Evolutionary conservation across 2,888 invertebrate species (phyloP).

Genomic region (Actias luna): DNA sequence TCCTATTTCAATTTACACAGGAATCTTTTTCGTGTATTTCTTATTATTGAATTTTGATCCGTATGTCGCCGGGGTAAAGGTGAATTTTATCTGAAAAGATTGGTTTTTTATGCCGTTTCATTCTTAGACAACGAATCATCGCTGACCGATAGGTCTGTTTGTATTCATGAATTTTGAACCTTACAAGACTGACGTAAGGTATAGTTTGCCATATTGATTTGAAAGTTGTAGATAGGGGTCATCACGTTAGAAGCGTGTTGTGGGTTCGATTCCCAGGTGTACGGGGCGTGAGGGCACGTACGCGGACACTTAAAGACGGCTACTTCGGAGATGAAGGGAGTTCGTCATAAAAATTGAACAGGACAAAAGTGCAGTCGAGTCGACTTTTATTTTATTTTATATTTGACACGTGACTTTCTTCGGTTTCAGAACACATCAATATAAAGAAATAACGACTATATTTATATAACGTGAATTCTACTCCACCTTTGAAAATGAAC

Average conservation of each 20-base stretch:
- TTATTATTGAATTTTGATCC: constrained; percentile 20
- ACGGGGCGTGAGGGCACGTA: constrained; percentile 72
- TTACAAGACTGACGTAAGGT: constrained; percentile 31
- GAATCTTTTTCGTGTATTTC: constrained; percentile 47
- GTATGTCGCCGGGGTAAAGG: constrained; percentile 31
- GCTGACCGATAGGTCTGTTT: constrained; percentile 54
- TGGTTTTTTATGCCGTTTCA: constrained; percentile 33
- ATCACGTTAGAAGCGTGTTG: constrained; percentile 73
- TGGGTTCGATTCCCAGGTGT: constrained; percentile 82
- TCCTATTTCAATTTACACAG: constrained; percentile 75
- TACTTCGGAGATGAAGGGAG: constrained; percentile 77
- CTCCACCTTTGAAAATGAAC: too few species aligned
- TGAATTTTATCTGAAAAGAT: constrained; percentile 29
- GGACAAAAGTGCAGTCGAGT: constrained; percentile 55
- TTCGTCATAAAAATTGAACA: constrained; percentile 79
- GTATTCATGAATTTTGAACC: constrained; percentile 32
- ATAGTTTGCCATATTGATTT: constrained; percentile 31
- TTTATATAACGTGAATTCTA: too few species aligned
- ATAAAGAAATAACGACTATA: too few species aligned
- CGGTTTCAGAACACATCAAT: constrained; percentile 26
- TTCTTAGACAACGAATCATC: constrained; percentile 59
- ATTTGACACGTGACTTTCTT: constrained; percentile 20
- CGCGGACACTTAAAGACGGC: constrained; percentile 75
- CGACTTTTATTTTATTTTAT: constrained; percentile 24
- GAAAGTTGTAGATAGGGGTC: constrained; percentile 58